Evolutionary conservation across 2,797 vertebrate genomes (phyloP), one percentile per base, ranked within the genome.

Genomic region (Rhyacichthys aspro): DNA sequence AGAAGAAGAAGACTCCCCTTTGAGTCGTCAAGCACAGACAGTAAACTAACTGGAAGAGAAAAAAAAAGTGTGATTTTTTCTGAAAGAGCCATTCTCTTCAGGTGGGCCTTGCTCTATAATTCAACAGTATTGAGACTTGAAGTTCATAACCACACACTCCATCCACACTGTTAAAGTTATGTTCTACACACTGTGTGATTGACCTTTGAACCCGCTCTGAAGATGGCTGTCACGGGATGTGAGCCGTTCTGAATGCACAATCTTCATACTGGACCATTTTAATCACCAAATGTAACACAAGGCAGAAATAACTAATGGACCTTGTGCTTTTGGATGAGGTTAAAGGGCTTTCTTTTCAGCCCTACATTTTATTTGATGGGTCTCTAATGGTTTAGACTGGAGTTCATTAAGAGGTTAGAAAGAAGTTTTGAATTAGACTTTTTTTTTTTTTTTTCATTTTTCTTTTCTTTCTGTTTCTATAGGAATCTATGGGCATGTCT

Each of bases 31-130:
- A 73, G 63, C 63, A 65, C 37, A 59, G 54, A 62, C 68, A 52
- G 55, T 55, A 23, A 48, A 19, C 11, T 42, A 57, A 41, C 44
- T 49, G 16, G 17, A 8, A 39, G 14, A 11, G 15, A 44, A 44
- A 44, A 44, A 14, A 39, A 53, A 38, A 53, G 2, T 47, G 41
- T 46, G 46, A 75, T 55, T 59, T 43, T 66, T 67, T 61, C 49
- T 55, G 41, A 77, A 75, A 58, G 57, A 1, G 14, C 11, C 72
- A 76, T 76, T 76, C 65, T 69, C 41, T 59, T 48, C 58, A 72
- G 55, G 71, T 55, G 45, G 37, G 32, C 9, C 16, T 62, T 66
- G 42, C 74, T 89, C 69, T 82, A 86, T 82, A 78, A 88, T 86
- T 90, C 69, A 89, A 59, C 71, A 62, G 48, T 46, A 67, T 66